Evolutionary conservation across 2,888 invertebrate genomes (phyloP), one percentile per base, ranked within the genome.

Genomic region (Leptothorax acervorum): DNA sequence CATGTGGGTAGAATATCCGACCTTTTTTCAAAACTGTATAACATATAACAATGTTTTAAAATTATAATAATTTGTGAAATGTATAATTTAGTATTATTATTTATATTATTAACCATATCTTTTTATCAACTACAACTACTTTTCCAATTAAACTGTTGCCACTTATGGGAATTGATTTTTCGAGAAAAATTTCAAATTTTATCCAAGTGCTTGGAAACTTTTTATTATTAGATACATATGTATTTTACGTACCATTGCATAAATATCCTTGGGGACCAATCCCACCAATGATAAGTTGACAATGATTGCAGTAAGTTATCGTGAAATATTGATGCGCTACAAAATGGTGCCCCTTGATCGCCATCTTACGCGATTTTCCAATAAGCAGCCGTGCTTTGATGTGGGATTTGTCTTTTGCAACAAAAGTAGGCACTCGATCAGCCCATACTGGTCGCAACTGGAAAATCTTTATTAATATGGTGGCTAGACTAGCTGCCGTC

Each of bases 181-280:
- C 0, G 2, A 51, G 3, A 18, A 0, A 63, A 63, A 63, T 48
- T 35, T 63, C 15, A 23, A 65, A 66, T 51, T 75, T 65, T 45
- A 35, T 2, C 1, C 11, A n/a, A 31, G 8, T 45, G 1, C 9
- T 28, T 39, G 45, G 0, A 42, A 48, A 28, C 6, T 42, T 39
- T 28, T n/a, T n/a, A 71, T 35, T 45, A 48, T 23, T 23, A 23
- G 0, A 23, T 23, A 23, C 23, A 23, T 23, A 23, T 55, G 66
- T 0, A 51, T 48, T 53, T 57, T 81, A 87, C 96, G 95, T 95
- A 98, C 99, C 97, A 94, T 97, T 96, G 95, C 99, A 99, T 93
- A 98, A 98, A 96, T 98, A 99, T 83, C 99, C 99, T 95, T 99
- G 99, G 89, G 99, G 98, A 92, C 99, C 99, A 85, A 99, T 97